phyloP scores from a whole-genome alignment of 2,797 vertebrate species.

The Phalloptychus januarius region DNA sequence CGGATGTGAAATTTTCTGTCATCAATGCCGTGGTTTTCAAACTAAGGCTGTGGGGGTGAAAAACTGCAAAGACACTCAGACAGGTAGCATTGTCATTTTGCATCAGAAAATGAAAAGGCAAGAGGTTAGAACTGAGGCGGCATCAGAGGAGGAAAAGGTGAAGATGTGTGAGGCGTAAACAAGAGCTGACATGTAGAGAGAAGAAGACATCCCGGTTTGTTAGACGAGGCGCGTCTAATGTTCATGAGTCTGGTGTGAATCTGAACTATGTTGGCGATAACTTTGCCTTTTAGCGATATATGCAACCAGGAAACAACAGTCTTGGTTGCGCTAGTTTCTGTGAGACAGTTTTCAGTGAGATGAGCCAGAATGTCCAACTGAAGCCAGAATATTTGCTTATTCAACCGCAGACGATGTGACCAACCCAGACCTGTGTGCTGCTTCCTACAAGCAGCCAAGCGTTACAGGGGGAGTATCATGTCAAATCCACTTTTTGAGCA shows the following conservation, averaged over 20 bases:
- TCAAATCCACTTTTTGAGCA: too few relatives aligned
- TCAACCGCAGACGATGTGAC: background rate
- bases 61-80: background rate
- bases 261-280: background rate
- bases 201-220: background rate
- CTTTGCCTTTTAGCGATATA: background rate
- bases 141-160: background rate
- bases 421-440: background rate
- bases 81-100: background rate
- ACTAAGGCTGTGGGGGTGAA: background rate
- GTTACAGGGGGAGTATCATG: too few relatives aligned
- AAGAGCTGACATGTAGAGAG: background rate
- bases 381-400: background rate
- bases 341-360: background rate
- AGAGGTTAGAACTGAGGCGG: background rate
- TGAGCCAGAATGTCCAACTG: background rate
- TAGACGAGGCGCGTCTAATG: background rate
- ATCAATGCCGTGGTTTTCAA: background rate
- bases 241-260: background rate
- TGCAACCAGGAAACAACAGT: background rate
- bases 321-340: background rate
- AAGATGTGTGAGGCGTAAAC: background rate
- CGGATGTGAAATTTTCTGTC: background rate
- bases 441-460: too few relatives aligned
- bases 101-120: background rate